A percentile compares a stretch with the other conserved stretches of the same genome.
These are phyloP conservation scores for Cheilosia grossa DNA, from an alignment of 2,888 invertebrate genomes.

Conservation along the genomic window DNA sequence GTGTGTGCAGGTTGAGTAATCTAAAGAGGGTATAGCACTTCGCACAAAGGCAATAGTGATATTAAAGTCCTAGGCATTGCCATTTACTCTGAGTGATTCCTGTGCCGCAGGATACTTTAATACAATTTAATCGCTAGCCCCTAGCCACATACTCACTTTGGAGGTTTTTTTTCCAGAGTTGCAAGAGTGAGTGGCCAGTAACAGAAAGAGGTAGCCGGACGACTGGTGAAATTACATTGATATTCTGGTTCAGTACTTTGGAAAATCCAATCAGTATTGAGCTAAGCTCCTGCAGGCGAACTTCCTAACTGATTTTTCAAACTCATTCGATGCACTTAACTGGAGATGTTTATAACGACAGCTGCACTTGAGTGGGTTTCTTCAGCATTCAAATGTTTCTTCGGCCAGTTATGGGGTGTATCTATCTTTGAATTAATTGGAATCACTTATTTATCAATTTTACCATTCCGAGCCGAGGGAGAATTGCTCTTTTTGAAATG, in stretches of 20 bases:
- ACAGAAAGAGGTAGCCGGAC: slow-evolving; percentile 5
- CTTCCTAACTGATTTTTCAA: slow-evolving; percentile 32
- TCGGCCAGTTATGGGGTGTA: neutral
- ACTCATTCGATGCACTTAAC: slow-evolving; percentile 18
- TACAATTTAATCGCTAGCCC: slow-evolving; percentile 48
- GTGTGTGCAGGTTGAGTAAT: slow-evolving; percentile 17
- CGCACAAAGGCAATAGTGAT: slow-evolving; percentile 33
- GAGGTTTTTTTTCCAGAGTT: neutral
- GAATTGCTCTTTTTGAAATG: no score
- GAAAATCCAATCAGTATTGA: slow-evolving; percentile 62
- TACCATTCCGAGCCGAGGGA: no score
- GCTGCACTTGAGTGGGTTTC: neutral
- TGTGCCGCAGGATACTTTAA: slow-evolving; percentile 41
- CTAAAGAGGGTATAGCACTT: slow-evolving; percentile 2
- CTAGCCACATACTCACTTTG: neutral
- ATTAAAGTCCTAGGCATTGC: slow-evolving; percentile 24
- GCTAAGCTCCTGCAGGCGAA: slow-evolving; percentile 31
- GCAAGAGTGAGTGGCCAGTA: neutral
- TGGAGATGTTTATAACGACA: slow-evolving; percentile 26
- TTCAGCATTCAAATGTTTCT: neutral
- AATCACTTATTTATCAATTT: no score
- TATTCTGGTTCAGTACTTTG: slow-evolving; percentile 60
- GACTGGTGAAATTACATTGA: slow-evolving; percentile 46
- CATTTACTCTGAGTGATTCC: slow-evolving; percentile 48
- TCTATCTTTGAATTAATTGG: neutral